Evolutionary conservation across 2,797 vertebrate species (phyloP), one percentile per base, ranked within the genome.

Genomic region (Bucorvus abyssinicus): DNA sequence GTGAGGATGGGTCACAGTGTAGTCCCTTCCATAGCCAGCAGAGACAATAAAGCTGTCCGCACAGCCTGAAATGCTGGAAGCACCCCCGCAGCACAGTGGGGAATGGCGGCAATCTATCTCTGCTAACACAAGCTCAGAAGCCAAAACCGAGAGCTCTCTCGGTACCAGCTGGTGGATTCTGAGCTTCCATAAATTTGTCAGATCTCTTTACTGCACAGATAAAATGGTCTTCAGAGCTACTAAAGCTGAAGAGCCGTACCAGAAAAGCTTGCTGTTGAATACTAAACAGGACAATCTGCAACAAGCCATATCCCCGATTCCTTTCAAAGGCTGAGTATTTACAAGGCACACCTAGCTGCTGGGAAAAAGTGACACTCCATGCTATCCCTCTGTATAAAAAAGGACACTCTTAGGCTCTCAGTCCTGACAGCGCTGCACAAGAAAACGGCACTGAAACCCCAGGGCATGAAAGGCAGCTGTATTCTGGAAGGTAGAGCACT

Each of bases 211-310:
- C 53, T 65, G 90, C 56, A 56, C 56, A 55, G 81, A 90, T 55
- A 84, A 94, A 94, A 89, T 84, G 83, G 84, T 55, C 91, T 96
- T 90, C 86, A 89, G 86, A 95, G 90, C 57, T 80, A 57, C 85
- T 84, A 73, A 93, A 90, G 70, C 93, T 77, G 67, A 96, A 96
- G 87, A 94, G 90, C 68, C 74, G 52, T 40, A 94, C 89, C 71
- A 89, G 71, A 87, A 93, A 38, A 68, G 70, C 65, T 50, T 21
- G 60, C 38, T 60, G 67, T 16, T 40, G 61, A 87, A 77, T 73
- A 84, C 57, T 64, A 84, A 91, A 89, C n/a, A 77, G 69, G 65
- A 90, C 6, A 4, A 53, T 67, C 84, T 74, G 68, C 75, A 94
- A 79, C 52, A 50, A 90, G 59, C 70, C 34, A 9, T 30, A 63